Evolutionary conservation across 2,113 vertebrate genomes (phyloP).

Genomic region (Gambusia holbrooki): DNA sequence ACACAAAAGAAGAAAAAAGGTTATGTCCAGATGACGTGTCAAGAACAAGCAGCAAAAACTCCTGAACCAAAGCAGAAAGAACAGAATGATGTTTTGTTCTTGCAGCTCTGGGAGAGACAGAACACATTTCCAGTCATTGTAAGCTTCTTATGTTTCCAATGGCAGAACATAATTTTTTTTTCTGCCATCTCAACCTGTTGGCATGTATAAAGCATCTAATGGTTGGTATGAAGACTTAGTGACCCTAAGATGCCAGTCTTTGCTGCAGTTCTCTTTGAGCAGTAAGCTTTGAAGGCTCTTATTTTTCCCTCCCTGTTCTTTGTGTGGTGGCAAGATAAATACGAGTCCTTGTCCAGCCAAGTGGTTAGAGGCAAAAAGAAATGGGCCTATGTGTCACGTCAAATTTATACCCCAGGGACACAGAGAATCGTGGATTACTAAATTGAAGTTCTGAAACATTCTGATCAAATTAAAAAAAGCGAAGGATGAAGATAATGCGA

Average conservation of each 20-base stretch:
- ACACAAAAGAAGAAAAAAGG: background rate
- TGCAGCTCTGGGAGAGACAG: background rate
- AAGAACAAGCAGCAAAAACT: background rate
- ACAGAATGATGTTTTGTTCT: background rate
- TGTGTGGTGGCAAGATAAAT: background rate
- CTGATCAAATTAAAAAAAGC: background rate
- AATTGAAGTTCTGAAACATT: background rate
- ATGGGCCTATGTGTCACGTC: background rate
- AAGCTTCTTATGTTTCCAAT: too few relatives aligned
- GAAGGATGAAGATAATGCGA: too few relatives aligned
- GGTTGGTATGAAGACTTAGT: background rate
- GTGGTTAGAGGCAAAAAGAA: background rate
- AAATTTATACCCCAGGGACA: background rate
- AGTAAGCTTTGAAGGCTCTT: background rate
- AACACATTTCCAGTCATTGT: background rate
- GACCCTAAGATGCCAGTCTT: background rate
- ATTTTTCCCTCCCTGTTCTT: background rate
- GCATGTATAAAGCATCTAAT: background rate
- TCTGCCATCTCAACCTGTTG: background rate
- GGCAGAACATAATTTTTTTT: background rate
- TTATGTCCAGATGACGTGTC: background rate
- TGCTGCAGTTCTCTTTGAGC: background rate
- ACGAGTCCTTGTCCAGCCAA: background rate
- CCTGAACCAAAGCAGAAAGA: background rate
- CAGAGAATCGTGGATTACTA: background rate